phyloP scores from a whole-genome alignment of 2,113 vertebrate species.

The Siphamia tubifer region DNA sequence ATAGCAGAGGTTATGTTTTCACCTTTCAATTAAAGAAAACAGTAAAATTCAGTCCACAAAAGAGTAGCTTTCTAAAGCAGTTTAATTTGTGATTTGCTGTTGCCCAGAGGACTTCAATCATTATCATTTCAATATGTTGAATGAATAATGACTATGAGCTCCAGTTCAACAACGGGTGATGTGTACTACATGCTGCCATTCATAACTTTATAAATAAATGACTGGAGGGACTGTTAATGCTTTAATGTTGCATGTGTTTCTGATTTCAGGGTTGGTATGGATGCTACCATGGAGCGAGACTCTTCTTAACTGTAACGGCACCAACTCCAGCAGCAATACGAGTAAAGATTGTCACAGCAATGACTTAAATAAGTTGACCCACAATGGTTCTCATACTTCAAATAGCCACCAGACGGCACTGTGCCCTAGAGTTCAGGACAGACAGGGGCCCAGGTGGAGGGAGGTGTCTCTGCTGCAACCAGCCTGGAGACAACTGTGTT shows the following conservation, averaged over 20 bases:
- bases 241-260: not conserved
- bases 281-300: conserved; percentile 84
- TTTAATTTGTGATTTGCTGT: too few species aligned
- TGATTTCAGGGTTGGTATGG: conserved; percentile 86
- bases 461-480: conserved; percentile 53
- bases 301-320: conserved; percentile 30
- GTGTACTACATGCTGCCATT: too few species aligned
- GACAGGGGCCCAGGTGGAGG: conserved; percentile 16
- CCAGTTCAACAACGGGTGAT: too few species aligned
- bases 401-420: conserved; percentile 2
- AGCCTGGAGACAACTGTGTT: conserved; percentile 77
- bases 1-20: too few species aligned
- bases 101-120: too few species aligned
- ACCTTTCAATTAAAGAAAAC: too few species aligned
- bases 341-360: conserved; percentile 32
- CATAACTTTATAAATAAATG: too few species aligned
- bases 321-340: conserved; percentile 28
- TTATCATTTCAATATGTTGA: too few species aligned
- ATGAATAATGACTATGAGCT: too few species aligned
- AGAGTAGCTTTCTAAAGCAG: too few species aligned
- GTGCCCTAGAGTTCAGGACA: not conserved
- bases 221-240: too few species aligned
- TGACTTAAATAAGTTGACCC: conserved; percentile 28
- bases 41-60: too few species aligned
- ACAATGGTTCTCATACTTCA: conserved; percentile 54